Percentiles rank a stretch among this genome's conserved stretches.
These are phyloP conservation scores for Crocidura indochinensis DNA, from an alignment of 2,797 vertebrate genomes.

Conservation along the genomic window DNA sequence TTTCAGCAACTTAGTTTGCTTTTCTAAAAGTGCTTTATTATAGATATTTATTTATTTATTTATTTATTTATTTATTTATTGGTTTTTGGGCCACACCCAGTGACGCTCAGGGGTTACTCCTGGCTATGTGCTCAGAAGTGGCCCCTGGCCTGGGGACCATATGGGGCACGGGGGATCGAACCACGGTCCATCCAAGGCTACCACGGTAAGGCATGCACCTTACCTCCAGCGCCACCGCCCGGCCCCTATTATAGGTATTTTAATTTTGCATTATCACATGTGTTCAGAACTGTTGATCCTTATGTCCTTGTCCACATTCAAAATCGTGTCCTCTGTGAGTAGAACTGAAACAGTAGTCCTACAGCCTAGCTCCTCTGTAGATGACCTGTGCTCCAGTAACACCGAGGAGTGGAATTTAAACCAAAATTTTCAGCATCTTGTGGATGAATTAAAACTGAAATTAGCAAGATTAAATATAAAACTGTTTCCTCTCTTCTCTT, in stretches of 20 bases:
- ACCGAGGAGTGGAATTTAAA: constrained; percentile 56
- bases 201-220: no score
- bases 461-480: not conserved
- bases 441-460: constrained; percentile 50
- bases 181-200: no score
- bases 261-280: constrained; percentile 42
- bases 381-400: constrained; percentile 46
- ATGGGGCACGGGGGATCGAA: no score
- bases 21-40: constrained; percentile 75
- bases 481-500: not conserved
- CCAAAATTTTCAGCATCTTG: constrained; percentile 52
- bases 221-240: no score
- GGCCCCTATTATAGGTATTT: no score
- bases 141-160: no score
- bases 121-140: no score
- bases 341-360: constrained; percentile 40
- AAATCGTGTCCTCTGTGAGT: constrained; percentile 52
- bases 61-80: no score
- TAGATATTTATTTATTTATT: no score
- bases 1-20: constrained; percentile 57
- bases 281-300: not conserved
- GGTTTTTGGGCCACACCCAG: no score
- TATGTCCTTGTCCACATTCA: constrained; percentile 48
- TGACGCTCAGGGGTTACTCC: no score
- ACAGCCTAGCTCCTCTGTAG: constrained; percentile 37